These are phyloP conservation scores for Podiceps cristatus DNA, from an alignment of 2,113 vertebrate species.

Conservation along the genomic window DNA sequence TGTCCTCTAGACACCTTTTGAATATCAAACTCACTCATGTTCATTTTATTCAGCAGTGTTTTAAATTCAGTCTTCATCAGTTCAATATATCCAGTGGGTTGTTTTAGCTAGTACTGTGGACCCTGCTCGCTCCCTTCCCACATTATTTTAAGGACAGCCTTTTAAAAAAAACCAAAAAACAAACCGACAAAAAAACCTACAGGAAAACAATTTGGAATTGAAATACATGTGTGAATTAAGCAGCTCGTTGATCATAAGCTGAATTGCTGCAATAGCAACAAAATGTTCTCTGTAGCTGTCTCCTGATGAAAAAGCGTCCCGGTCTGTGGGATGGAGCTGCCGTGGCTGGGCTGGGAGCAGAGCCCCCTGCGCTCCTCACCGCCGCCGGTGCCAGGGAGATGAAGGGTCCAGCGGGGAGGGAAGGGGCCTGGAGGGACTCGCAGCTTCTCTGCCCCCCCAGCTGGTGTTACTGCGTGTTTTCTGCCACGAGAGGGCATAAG, in stretches of 20 bases:
- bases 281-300: background rate
- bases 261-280: background rate
- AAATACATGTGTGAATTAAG: background rate
- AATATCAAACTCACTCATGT: background rate
- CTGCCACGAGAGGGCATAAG: slow-evolving; percentile 65
- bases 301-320: background rate
- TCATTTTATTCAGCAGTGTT: background rate
- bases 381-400: background rate
- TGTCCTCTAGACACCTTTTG: background rate
- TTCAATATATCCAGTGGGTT: background rate
- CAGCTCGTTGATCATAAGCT: background rate
- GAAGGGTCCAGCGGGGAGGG: accelerated
- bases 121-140: background rate
- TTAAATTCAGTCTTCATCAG: background rate
- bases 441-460: background rate
- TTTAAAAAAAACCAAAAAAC: background rate
- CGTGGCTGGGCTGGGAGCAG: background rate
- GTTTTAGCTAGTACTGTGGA: background rate
- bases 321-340: background rate
- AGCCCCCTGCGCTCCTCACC: background rate
- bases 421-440: background rate
- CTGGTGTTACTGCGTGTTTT: background rate
- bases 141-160: background rate
- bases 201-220: background rate
- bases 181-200: background rate